phyloP scores from a whole-genome alignment of 2,888 invertebrate genomes.

The Cryptophagus acutangulus region DNA sequence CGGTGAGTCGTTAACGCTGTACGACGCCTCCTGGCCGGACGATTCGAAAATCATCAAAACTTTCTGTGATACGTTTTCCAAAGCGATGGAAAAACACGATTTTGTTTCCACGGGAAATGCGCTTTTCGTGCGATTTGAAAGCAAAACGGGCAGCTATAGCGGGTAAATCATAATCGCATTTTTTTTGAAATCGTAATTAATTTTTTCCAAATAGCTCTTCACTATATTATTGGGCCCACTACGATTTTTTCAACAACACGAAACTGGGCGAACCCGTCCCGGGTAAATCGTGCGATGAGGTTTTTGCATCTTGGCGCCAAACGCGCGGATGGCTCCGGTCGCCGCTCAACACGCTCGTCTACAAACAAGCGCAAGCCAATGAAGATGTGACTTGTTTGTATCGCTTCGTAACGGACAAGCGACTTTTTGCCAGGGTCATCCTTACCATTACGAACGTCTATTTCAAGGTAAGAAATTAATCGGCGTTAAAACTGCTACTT shows the following conservation, averaged over 20 bases:
- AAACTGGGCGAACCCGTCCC: slow-evolving; percentile 77
- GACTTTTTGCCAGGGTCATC: slow-evolving; percentile 76
- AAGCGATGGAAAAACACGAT: slow-evolving; percentile 89
- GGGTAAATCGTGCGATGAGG: slow-evolving; percentile 80
- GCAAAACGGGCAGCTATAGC: slow-evolving; percentile 87
- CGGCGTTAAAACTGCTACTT: neutral
- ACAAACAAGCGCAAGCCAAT: slow-evolving; percentile 68
- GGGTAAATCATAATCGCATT: slow-evolving; percentile 53
- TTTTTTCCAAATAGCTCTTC: slow-evolving; percentile 59
- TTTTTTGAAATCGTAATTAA: too few species aligned
- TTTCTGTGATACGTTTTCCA: slow-evolving; percentile 89
- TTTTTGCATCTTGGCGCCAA: slow-evolving; percentile 80
- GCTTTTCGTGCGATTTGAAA: slow-evolving; percentile 82
- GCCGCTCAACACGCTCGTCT: slow-evolving; percentile 81
- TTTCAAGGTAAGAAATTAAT: slow-evolving; percentile 59
- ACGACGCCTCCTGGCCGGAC: slow-evolving; percentile 83
- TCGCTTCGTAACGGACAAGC: slow-evolving; percentile 75
- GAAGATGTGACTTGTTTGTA: slow-evolving; percentile 78
- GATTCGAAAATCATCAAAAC: slow-evolving; percentile 89
- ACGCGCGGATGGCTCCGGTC: slow-evolving; percentile 72
- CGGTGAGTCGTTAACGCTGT: slow-evolving; percentile 83
- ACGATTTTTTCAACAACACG: slow-evolving; percentile 89
- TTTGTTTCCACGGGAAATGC: slow-evolving; percentile 85
- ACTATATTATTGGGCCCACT: slow-evolving; percentile 90
- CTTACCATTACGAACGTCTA: slow-evolving; percentile 72